Percentiles rank a stretch among this genome's conserved stretches.
These are phyloP conservation scores for Gyrodactylus bullatarudis DNA, from an alignment of 1,140 invertebrate genomes.

Conservation along the genomic window DNA sequence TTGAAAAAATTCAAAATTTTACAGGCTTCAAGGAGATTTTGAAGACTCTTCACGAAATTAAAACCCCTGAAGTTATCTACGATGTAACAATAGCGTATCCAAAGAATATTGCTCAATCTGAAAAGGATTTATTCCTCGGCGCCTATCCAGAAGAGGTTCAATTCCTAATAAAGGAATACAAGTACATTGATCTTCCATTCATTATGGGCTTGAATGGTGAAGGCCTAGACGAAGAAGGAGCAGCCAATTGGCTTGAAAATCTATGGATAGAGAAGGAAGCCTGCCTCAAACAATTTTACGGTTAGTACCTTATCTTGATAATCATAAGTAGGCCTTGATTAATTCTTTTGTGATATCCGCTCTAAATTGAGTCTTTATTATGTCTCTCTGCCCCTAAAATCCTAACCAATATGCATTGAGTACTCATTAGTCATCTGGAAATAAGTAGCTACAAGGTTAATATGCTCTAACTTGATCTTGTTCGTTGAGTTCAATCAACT, in stretches of 20 bases:
- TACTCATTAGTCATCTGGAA: too few relatives aligned
- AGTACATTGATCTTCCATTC: slow-evolving; percentile 4
- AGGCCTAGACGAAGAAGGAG: background rate
- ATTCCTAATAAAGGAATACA: slow-evolving; percentile 12
- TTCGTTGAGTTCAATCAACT: too few relatives aligned
- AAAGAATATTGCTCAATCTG: slow-evolving; percentile 12
- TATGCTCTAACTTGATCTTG: too few relatives aligned
- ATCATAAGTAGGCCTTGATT: too few relatives aligned
- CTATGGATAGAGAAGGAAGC: background rate
- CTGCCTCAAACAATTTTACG: background rate
- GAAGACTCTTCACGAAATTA: background rate
- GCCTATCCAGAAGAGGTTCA: slow-evolving; percentile 14
- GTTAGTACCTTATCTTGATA: too few relatives aligned
- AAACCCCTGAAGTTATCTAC: slow-evolving; percentile 11
- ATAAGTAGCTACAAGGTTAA: too few relatives aligned
- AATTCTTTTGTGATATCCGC: too few relatives aligned
- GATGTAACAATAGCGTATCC: slow-evolving; percentile 15
- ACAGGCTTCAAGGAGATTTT: background rate
- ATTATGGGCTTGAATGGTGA: background rate
- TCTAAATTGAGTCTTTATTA: too few relatives aligned
- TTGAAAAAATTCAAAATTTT: too few relatives aligned
- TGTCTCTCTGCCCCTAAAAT: too few relatives aligned
- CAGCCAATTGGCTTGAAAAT: background rate
- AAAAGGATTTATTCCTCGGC: slow-evolving; percentile 13
- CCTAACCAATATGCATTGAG: too few relatives aligned